phyloP scores from a whole-genome alignment of 2,888 invertebrate genomes.

The Apomyelois bistriatella region DNA sequence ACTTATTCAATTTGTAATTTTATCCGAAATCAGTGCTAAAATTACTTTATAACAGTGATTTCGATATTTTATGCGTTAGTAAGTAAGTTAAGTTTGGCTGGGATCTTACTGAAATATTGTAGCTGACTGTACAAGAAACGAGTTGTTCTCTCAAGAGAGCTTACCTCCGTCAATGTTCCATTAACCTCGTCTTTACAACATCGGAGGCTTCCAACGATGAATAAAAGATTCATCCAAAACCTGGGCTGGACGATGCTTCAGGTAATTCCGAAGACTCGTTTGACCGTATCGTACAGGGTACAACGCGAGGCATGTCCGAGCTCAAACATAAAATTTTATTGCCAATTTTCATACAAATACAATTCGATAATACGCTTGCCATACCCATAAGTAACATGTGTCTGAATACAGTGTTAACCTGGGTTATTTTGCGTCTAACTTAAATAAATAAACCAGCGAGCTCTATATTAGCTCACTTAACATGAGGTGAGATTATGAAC shows the following conservation, averaged over 20 bases:
- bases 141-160: slow-evolving; percentile 7
- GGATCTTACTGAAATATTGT: neutral
- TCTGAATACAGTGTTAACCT: too few species aligned
- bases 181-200: slow-evolving; percentile 12
- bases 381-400: too few species aligned
- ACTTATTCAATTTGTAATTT: too few species aligned
- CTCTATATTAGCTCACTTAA: too few species aligned
- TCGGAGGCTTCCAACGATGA: slow-evolving; percentile 10
- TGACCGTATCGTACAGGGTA: neutral
- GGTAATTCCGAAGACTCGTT: neutral
- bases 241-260: neutral
- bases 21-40: too few species aligned
- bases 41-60: too few species aligned
- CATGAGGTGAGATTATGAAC: too few species aligned
- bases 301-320: slow-evolving; percentile 2
- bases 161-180: slow-evolving; percentile 16
- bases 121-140: neutral
- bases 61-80: too few species aligned
- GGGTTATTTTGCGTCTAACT: too few species aligned
- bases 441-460: too few species aligned
- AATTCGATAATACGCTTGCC: too few species aligned
- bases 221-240: slow-evolving; percentile 16
- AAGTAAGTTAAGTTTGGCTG: too few species aligned
- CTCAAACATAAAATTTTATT: slow-evolving; percentile 9
- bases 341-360: neutral